Conservation (phyloP, 2,113 vertebrate genomes). For the Xiphophorus couchianus region DNA sequence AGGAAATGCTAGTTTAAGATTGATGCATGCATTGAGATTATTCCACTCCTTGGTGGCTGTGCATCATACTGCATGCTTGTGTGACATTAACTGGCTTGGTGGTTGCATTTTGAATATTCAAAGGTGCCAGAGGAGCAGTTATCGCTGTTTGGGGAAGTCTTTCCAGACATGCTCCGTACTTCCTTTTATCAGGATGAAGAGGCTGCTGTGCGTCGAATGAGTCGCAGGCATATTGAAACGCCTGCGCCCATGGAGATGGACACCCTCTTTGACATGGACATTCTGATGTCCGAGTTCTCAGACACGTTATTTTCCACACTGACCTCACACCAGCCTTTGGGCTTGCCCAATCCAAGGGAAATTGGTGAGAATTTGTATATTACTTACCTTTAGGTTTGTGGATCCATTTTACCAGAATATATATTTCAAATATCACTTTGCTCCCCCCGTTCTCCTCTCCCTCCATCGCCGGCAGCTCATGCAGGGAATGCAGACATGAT, state of each 20-base stretch:
- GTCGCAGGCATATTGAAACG: slow-evolving; percentile 81
- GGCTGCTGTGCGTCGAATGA: slow-evolving; percentile 68
- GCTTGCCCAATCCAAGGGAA: slow-evolving; percentile 93
- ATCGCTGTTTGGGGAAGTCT: slow-evolving; percentile 83
- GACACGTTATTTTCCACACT: slow-evolving; percentile 97
- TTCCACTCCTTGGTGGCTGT: slow-evolving; percentile 9
- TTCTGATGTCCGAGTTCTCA: slow-evolving; percentile 95
- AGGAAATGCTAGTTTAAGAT: not conserved
- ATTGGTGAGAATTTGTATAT: slow-evolving; percentile 84
- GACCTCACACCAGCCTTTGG: slow-evolving; percentile 89
- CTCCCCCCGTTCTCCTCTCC: not conserved
- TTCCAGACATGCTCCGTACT: slow-evolving; percentile 83
- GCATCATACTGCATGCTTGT: slow-evolving; percentile 57
- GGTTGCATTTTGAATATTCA: slow-evolving; percentile 67
- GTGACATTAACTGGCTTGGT: slow-evolving; percentile 66
- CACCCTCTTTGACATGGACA: slow-evolving; percentile 91
- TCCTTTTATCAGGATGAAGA: slow-evolving; percentile 91
- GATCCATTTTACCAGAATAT: not conserved
- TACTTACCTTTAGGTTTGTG: not conserved
- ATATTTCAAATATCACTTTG: not conserved
- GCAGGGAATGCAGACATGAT: slow-evolving; percentile 98
- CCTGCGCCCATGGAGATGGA: slow-evolving; percentile 96
- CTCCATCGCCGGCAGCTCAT: slow-evolving; percentile 81
- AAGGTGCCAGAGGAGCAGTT: slow-evolving; percentile 83
- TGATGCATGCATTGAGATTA: slow-evolving; percentile 12